A percentile compares a stretch with the other conserved stretches of the same genome.
Conservation (phyloP, 2,113 vertebrate genomes). For the Muntiacus reevesi region DNA sequence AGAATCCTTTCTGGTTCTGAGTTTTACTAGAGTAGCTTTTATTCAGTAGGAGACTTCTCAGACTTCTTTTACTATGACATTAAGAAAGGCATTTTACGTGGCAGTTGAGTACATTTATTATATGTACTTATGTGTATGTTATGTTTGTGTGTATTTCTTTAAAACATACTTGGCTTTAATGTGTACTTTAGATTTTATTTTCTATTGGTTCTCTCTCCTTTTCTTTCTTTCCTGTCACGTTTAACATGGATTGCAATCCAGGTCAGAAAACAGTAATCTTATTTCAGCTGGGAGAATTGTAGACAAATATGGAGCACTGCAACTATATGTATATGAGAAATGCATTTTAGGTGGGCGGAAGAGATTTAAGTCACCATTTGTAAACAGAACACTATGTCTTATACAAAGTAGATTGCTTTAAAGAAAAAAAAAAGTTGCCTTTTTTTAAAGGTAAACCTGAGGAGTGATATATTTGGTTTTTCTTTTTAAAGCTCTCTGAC, state of each 20-base stretch:
- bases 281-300: background rate
- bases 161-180: conserved; percentile 7
- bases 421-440: background rate
- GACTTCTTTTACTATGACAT: background rate
- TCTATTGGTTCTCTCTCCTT: background rate
- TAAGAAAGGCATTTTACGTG: background rate
- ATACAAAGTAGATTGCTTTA: background rate
- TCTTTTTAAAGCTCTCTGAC: conserved; percentile 92
- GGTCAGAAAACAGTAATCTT: background rate
- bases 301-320: background rate
- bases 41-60: background rate
- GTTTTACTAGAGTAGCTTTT: background rate
- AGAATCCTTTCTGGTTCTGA: background rate
- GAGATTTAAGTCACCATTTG: background rate
- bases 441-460: conserved; percentile 31
- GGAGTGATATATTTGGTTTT: conserved; percentile 53
- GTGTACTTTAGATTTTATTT: background rate
- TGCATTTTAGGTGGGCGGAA: background rate
- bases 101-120: background rate
- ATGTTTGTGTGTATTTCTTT: background rate
- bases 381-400: background rate
- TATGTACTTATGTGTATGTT: background rate
- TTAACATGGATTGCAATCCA: background rate
- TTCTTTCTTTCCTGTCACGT: background rate
- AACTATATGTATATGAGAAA: background rate